Conservation (phyloP, 2,888 invertebrate species). For the Cheilosia vernalis region DNA sequence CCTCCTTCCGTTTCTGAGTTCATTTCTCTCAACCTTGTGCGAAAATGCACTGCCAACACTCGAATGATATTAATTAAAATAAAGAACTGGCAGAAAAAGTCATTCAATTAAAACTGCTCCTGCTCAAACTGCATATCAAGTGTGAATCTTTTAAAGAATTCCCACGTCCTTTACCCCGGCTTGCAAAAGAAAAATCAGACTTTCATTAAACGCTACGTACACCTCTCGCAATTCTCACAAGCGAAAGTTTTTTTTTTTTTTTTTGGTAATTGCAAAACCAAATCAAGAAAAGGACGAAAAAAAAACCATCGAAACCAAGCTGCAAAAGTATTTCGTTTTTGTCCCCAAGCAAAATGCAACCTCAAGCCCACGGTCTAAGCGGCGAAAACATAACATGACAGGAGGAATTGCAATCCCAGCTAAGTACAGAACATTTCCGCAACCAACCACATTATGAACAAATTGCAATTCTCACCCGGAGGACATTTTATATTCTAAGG, state of each 20-base stretch:
- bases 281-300: neutral
- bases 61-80: slow-evolving; percentile 20
- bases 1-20: neutral
- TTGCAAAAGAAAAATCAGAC: neutral
- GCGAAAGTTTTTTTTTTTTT: neutral
- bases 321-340: slow-evolving; percentile 9
- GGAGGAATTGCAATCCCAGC: slow-evolving; percentile 42
- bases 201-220: slow-evolving; percentile 12
- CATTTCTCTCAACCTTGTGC: neutral
- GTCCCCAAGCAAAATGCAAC: neutral
- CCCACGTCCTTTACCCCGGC: neutral
- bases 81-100: neutral
- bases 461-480: slow-evolving; percentile 72
- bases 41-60: neutral
- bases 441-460: slow-evolving; percentile 81
- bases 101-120: slow-evolving; percentile 30
- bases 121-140: neutral
- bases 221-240: slow-evolving; percentile 6
- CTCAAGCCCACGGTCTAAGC: neutral
- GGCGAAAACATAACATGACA: slow-evolving; percentile 76
- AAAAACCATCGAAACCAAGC: neutral
- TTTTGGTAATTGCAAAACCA: slow-evolving; percentile 21
- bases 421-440: slow-evolving; percentile 80
- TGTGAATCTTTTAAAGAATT: neutral
- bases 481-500: slow-evolving; percentile 50